Percentiles rank a stretch among this genome's conserved stretches.
phyloP scores from a whole-genome alignment of 64 coral and sea anemone genomes.

The Actinia tenebrosa region DNA sequence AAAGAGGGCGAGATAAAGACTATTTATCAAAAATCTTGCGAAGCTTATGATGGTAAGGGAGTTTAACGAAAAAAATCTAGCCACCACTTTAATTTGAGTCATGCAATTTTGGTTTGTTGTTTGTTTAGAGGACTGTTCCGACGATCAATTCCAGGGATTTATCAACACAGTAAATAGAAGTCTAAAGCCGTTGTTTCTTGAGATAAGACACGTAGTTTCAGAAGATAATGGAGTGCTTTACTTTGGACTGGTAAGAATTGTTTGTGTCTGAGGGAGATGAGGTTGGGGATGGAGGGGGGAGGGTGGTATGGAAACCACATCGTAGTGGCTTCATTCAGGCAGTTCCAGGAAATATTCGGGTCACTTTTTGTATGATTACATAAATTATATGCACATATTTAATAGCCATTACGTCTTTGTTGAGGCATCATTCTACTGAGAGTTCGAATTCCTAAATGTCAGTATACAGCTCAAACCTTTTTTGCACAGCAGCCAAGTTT shows the following conservation, averaged over 20 bases:
- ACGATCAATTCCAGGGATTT: conserved; percentile 47
- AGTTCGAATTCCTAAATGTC: no score
- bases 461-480: no score
- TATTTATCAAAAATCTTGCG: conserved; percentile 47
- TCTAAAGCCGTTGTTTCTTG: conserved; percentile 62
- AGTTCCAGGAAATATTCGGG: no score
- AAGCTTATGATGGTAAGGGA: conserved; percentile 59
- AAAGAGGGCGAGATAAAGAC: conserved; percentile 54
- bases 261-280: no score
- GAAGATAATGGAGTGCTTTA: conserved; percentile 61
- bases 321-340: no score
- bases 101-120: background rate
- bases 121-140: conserved; percentile 51
- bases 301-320: no score
- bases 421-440: no score
- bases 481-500: no score
- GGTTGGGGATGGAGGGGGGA: no score
- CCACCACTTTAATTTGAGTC: background rate
- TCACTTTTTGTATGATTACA: no score
- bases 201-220: conserved; percentile 55
- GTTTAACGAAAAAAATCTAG: background rate
- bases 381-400: no score
- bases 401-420: no score
- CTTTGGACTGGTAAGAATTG: conserved; percentile 64
- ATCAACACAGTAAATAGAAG: conserved; percentile 63